phyloP scores from a whole-genome alignment of 2,113 vertebrate species.

The Bos javanicus region DNA sequence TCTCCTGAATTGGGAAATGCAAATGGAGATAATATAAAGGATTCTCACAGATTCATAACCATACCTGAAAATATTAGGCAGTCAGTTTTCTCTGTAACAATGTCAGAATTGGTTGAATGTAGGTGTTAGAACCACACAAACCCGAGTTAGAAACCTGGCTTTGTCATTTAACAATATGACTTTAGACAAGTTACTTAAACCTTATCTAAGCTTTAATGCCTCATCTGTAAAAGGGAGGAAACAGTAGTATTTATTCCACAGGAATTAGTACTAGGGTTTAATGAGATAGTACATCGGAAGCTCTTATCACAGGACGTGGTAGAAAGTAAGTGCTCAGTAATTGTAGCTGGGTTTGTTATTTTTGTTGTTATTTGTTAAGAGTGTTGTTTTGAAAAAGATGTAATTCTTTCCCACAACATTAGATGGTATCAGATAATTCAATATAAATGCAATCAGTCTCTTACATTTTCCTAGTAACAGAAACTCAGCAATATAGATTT shows the following conservation, averaged over 20 bases:
- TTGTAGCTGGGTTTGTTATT: not conserved
- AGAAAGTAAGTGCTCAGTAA: not conserved
- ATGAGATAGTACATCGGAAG: not conserved
- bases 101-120: not conserved
- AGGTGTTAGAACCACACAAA: not conserved
- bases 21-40: not conserved
- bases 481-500: not conserved
- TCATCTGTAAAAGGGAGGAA: not conserved
- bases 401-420: not conserved
- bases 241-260: not conserved
- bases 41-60: not conserved
- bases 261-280: not conserved
- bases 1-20: not conserved
- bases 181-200: not conserved
- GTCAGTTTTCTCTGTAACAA: not conserved
- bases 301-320: not conserved
- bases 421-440: not conserved
- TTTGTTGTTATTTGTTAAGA: not conserved
- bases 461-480: not conserved
- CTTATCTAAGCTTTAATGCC: not conserved
- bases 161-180: not conserved
- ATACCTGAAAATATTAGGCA: not conserved
- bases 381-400: constrained; percentile 13
- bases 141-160: not conserved
- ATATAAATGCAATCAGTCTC: not conserved